A percentile compares a stretch with the other conserved stretches of the same genome.
These are phyloP conservation scores for Sinocyclocheilus rhinocerous DNA, from an alignment of 2,113 vertebrate species.

Conservation along the genomic window DNA sequence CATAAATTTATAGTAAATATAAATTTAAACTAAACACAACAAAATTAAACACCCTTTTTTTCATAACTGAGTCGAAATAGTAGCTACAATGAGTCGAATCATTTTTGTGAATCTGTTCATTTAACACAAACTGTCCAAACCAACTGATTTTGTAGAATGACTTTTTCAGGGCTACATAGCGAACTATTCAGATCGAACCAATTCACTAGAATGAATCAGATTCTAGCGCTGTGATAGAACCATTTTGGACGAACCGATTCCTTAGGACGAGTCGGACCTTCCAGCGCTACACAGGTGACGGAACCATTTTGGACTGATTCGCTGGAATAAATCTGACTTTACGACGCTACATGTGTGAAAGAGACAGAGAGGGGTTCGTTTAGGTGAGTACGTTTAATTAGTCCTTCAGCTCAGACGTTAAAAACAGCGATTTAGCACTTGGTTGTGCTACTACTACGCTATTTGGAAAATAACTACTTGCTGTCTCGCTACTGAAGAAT, in stretches of 20 bases:
- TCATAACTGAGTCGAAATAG: too few species aligned
- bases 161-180: too few species aligned
- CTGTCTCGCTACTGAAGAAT: neutral
- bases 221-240: neutral
- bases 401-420: neutral
- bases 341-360: neutral
- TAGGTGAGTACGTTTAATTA: neutral
- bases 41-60: too few species aligned
- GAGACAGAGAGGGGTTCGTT: neutral
- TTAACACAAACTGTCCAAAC: too few species aligned
- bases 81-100: too few species aligned
- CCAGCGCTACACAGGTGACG: neutral
- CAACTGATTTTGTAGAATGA: too few species aligned
- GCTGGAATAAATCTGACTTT: neutral
- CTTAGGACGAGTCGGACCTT: neutral
- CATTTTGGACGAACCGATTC: neutral
- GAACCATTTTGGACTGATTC: neutral
- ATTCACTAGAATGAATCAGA: too few species aligned
- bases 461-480: neutral
- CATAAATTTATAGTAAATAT: too few species aligned
- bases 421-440: neutral
- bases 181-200: too few species aligned
- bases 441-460: neutral
- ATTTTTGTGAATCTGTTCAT: too few species aligned
- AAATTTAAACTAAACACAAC: too few species aligned